phyloP scores from a whole-genome alignment of 2,888 invertebrate species.

The Tubulanus polymorphus region DNA sequence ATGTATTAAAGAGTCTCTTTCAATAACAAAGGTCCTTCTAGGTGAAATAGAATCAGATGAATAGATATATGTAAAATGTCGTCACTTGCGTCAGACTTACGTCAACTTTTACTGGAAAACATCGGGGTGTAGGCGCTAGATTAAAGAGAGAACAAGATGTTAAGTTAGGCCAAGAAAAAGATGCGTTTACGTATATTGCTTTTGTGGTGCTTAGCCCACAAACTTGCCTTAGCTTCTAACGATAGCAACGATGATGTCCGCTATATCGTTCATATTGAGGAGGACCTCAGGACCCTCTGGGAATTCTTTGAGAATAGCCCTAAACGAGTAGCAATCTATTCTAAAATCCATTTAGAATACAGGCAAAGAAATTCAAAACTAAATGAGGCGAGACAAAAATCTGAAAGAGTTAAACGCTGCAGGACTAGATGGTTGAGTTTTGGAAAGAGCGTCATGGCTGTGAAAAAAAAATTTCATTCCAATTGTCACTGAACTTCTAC shows the following conservation, averaged over 20 bases:
- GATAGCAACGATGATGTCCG: slow-evolving; percentile 9
- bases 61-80: too few relatives aligned
- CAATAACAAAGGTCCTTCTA: too few relatives aligned
- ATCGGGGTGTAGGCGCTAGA: too few relatives aligned
- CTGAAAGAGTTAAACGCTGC: slow-evolving; percentile 15
- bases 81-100: too few relatives aligned
- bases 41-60: too few relatives aligned
- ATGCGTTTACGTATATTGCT: too few relatives aligned
- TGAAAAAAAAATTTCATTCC: slow-evolving; percentile 10
- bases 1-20: too few relatives aligned
- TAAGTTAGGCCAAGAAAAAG: too few relatives aligned
- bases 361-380: slow-evolving; percentile 10
- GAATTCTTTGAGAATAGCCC: slow-evolving; percentile 22
- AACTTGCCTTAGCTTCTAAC: slow-evolving; percentile 19
- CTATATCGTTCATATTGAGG: slow-evolving; percentile 18
- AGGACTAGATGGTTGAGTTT: slow-evolving; percentile 21
- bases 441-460: slow-evolving; percentile 14
- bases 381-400: slow-evolving; percentile 5
- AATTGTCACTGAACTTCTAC: too few relatives aligned
- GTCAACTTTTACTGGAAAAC: too few relatives aligned
- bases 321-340: slow-evolving; percentile 17
- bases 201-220: slow-evolving; percentile 21
- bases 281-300: slow-evolving; percentile 15
- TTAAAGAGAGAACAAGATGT: too few relatives aligned
- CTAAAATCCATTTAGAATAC: slow-evolving; percentile 16